Evolutionary conservation across 2,113 vertebrate genomes (phyloP).

Genomic region (Limanda limanda): DNA sequence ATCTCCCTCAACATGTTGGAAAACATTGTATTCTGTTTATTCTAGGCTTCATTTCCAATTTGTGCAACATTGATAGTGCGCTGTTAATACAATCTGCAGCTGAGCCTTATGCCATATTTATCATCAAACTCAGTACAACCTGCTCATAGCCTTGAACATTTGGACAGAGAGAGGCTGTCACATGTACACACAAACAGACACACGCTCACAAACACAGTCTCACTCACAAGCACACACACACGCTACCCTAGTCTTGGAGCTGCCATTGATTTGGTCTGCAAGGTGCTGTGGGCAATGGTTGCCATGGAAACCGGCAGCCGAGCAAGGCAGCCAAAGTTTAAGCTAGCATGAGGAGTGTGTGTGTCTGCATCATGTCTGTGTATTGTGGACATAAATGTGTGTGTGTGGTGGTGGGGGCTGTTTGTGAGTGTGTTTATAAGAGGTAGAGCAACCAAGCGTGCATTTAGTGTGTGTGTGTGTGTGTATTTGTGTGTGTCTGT

Average conservation of each 20-base stretch:
- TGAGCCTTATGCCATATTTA: conserved; percentile 46
- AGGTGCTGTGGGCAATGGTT: conserved; percentile 85
- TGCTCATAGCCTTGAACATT: conserved; percentile 52
- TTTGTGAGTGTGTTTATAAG: conserved; percentile 49
- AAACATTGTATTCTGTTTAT: conserved; percentile 36
- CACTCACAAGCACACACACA: conserved; percentile 25
- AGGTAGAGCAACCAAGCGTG: conserved; percentile 65
- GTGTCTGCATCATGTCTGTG: neutral
- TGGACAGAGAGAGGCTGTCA: conserved; percentile 42
- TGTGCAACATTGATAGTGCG: conserved; percentile 45
- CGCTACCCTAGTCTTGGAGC: conserved; percentile 66
- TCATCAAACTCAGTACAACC: conserved; percentile 51
- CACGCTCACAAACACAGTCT: conserved; percentile 2
- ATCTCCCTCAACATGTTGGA: conserved; percentile 14
- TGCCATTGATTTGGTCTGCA: conserved; percentile 84
- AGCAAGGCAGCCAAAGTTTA: conserved; percentile 83
- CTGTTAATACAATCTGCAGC: conserved; percentile 43
- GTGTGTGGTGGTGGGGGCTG: conserved; percentile 26
- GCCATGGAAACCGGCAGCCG: conserved; percentile 82
- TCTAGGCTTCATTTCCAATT: conserved; percentile 44
- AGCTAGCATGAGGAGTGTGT: conserved; percentile 67
- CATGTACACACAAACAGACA: neutral
- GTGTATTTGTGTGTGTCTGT: conserved; percentile 56
- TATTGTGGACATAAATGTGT: neutral
- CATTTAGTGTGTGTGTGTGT: conserved; percentile 31